Evolutionary conservation across 2,113 vertebrate genomes (phyloP).

Genomic region (Sphyrna mokarran): DNA sequence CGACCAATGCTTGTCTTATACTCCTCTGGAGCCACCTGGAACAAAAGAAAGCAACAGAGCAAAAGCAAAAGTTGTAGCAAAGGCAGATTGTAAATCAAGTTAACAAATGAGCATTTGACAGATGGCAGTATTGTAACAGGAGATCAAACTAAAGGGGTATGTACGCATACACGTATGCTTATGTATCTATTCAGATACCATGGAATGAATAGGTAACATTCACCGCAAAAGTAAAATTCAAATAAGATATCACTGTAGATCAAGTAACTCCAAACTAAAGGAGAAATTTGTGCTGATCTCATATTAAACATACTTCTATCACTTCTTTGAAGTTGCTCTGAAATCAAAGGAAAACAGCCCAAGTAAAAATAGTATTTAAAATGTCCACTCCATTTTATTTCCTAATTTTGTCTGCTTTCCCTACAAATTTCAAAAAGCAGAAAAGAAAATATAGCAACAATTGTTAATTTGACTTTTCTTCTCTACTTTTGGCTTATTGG

Average conservation of each 20-base stretch:
- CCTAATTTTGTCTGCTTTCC: slow-evolving; percentile 52
- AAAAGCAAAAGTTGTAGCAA: not conserved
- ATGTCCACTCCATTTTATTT: slow-evolving; percentile 31
- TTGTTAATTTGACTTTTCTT: not conserved
- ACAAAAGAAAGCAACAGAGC: not conserved
- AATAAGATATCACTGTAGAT: not conserved
- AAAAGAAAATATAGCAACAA: slow-evolving; percentile 41
- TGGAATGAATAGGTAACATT: not conserved
- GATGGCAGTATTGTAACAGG: not conserved
- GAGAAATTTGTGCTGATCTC: not conserved
- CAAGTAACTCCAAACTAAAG: not conserved
- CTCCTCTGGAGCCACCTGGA: slow-evolving; percentile 94
- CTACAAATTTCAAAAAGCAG: slow-evolving; percentile 45
- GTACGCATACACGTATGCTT: not conserved
- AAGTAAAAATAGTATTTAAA: not conserved
- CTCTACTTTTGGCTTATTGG: not conserved
- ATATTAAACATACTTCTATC: not conserved
- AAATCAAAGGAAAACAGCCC: not conserved
- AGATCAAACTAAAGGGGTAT: not conserved
- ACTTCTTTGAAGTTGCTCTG: not conserved
- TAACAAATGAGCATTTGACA: not conserved
- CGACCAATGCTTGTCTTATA: slow-evolving; percentile 92
- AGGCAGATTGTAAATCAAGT: not conserved
- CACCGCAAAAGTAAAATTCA: not conserved
- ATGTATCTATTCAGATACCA: not conserved